Conservation (phyloP, 2,797 vertebrate species). For the Crenuchus spilurus region DNA sequence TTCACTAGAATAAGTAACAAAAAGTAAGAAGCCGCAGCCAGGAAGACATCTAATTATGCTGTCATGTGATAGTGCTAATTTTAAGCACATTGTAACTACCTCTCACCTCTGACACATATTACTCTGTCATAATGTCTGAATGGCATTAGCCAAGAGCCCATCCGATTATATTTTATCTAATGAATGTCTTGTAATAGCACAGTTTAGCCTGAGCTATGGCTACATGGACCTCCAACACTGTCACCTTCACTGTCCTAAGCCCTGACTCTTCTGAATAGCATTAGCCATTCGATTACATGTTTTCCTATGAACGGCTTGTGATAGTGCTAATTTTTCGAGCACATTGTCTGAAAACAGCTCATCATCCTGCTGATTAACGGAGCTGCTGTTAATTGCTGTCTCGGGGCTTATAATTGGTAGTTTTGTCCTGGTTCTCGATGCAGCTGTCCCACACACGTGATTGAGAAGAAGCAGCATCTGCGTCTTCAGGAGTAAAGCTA, state of each 20-base stretch:
- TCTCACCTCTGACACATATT: too few species aligned
- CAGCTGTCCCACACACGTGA: background rate
- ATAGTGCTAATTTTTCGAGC: conserved; percentile 4
- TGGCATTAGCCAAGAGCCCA: too few species aligned
- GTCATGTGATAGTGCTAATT: too few species aligned
- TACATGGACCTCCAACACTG: background rate
- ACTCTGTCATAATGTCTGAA: too few species aligned
- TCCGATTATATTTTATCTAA: too few species aligned
- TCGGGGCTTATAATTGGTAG: conserved; percentile 6
- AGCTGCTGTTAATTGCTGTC: background rate
- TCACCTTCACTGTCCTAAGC: background rate
- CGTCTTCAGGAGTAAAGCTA: background rate
- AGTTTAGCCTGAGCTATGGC: background rate
- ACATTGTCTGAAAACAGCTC: conserved; percentile 17
- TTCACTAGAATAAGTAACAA: too few species aligned
- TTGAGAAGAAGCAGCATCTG: background rate
- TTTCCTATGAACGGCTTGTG: background rate
- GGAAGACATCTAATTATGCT: too few species aligned
- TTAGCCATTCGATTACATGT: background rate
- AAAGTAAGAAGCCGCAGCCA: too few species aligned
- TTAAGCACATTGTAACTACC: too few species aligned
- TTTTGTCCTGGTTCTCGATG: background rate
- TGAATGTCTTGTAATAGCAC: too few species aligned
- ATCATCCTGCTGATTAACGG: conserved; percentile 2
- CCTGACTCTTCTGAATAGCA: background rate